phyloP scores from a whole-genome alignment of 2,888 invertebrate genomes.

The Tenthredo mesomela region DNA sequence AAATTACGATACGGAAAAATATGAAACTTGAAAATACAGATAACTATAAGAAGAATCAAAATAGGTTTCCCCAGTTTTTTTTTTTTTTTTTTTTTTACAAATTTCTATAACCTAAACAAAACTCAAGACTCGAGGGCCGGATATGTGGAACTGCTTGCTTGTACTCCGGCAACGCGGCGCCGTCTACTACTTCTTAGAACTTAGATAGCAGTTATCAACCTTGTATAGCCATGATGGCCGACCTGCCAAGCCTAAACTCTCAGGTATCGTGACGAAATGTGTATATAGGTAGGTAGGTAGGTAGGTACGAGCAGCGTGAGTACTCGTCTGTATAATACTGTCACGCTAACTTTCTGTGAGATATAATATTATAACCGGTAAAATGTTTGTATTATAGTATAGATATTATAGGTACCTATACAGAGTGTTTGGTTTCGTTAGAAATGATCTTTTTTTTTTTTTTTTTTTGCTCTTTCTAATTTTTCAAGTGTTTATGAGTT shows the following conservation, averaged over 20 bases:
- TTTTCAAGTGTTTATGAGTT: neutral
- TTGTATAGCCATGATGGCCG: conserved; percentile 50
- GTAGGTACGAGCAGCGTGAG: neutral
- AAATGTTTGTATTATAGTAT: neutral
- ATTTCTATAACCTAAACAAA: neutral
- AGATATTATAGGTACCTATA: neutral
- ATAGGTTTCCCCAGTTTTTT: neutral
- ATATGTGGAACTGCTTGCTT: neutral
- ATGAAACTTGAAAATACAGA: neutral
- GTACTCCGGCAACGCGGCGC: conserved; percentile 25
- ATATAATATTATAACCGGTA: conserved; percentile 16
- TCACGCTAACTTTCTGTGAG: neutral
- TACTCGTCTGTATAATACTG: neutral
- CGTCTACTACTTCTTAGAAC: conserved; percentile 42
- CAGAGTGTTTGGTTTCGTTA: conserved; percentile 11
- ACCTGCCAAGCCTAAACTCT: conserved; percentile 46
- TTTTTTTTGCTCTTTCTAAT: neutral
- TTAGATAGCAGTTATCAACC: conserved; percentile 54
- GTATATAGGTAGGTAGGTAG: neutral
- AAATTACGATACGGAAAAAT: neutral
- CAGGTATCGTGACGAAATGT: conserved; percentile 47
- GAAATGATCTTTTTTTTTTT: neutral
- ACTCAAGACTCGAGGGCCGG: neutral
- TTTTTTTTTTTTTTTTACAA: neutral
- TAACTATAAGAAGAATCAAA: neutral